These are phyloP conservation scores for Zaprionus tsacasi DNA, from an alignment of 1,140 invertebrate genomes.

Conservation along the genomic window DNA sequence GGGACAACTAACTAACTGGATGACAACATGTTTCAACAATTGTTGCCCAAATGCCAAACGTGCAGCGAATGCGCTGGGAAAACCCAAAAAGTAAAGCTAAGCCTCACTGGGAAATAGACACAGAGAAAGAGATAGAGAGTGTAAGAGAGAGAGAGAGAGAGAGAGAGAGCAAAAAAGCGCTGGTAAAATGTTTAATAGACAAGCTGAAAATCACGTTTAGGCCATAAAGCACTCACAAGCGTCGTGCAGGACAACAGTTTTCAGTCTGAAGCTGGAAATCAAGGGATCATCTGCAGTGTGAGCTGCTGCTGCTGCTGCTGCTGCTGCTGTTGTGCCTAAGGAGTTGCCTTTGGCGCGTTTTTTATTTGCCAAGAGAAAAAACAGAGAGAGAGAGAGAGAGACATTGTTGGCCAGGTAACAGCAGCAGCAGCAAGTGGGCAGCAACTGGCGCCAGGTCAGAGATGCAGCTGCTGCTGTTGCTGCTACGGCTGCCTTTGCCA, in stretches of 20 bases:
- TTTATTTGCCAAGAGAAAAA: conserved; percentile 8
- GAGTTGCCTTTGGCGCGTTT: neutral
- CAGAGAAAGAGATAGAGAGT: conserved; percentile 9
- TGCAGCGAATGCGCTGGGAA: conserved; percentile 55
- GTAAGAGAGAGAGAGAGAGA: conserved; percentile 2
- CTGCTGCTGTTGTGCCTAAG: conserved; percentile 21
- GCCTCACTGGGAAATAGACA: neutral
- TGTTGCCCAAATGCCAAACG: conserved; percentile 78
- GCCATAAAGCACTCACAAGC: conserved; percentile 61
- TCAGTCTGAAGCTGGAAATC: conserved; percentile 30
- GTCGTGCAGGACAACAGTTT: conserved; percentile 41
- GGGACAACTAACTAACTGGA: conserved; percentile 68
- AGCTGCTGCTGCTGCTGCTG: conserved; percentile 10
- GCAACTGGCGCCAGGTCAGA: conserved; percentile 7
- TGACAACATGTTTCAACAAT: conserved; percentile 81
- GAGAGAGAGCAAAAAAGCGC: conserved; percentile 1
- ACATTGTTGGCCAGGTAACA: conserved; percentile 26
- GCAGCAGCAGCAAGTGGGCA: conserved; percentile 56
- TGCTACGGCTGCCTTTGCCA: conserved; percentile 24
- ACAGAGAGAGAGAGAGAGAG: neutral
- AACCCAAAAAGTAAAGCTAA: conserved; percentile 17
- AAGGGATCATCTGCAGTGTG: conserved; percentile 28
- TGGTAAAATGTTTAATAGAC: conserved; percentile 64
- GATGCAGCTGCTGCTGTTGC: conserved; percentile 8
- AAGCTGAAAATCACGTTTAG: conserved; percentile 72